Base-by-base conservation (phyloP, 92 coral and sea anemone genomes). In the Bergia puertoricense region DNA sequence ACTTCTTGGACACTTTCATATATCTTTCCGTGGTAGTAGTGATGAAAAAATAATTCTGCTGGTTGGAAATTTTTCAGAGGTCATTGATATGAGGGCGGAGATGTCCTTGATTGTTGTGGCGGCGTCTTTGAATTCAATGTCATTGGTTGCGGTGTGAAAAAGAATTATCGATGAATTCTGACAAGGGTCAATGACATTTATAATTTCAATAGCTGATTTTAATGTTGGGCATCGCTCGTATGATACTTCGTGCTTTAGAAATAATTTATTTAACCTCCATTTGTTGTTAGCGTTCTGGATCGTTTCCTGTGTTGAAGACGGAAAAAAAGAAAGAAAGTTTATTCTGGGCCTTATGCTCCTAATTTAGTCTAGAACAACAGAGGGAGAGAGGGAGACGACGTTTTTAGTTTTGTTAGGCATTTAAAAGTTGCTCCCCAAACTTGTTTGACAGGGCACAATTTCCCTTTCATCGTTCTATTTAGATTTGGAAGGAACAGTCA, bases 191-290 rank as follows among this genome's bases (percentile, higher is more conserved):
- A 79, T 79, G 7, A 30, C 68, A 79, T 30, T 79, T 36, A 79
- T 50, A 79, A 51, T 46, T 79, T 79, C 83, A 51, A 79, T 10
- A 48, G 83, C 83, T 2, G 69, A 45, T n/a, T 79, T 11, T 30
- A 56, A 8, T 79, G 83, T 79, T 30, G 83, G 30, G 9, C 69
- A 79, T n/a, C 69, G 91, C 62, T 85, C 71, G 80, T 81, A 76
- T 68, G 85, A 74, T 13, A 74, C 78, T 74, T 75, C 79, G 79
- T 75, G 79, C 40, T 75, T 75, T 14, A n/a, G 79, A 39, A 75
- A 41, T 75, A 75, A 75, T 75, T 42, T 75, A 4, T 39, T 39
- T 75, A 75, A 46, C 48, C 48, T 75, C 50, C 30, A 30, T 30
- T 30, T 30, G 30, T 30, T 30, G 30, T 30, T 30, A 30, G 30